Percentiles rank a stretch among this genome's conserved stretches.
These are phyloP conservation scores for Jaculus jaculus DNA, from an alignment of 2,113 vertebrate genomes.

Conservation along the genomic window DNA sequence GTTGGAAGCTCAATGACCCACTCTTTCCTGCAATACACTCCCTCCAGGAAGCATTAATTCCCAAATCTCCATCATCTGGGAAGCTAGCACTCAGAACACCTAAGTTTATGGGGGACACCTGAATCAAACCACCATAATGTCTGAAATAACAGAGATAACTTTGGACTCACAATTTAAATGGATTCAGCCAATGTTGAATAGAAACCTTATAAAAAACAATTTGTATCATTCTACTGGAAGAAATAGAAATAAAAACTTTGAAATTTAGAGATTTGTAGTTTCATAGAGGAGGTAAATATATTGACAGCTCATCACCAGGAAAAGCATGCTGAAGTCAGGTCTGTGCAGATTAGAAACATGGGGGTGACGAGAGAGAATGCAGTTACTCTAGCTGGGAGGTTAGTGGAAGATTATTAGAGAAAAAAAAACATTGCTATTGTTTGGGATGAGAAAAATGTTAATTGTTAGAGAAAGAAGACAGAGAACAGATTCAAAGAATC, in stretches of 20 bases:
- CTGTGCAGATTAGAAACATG: neutral
- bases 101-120: too few species aligned
- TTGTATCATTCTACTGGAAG: neutral
- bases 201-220: neutral
- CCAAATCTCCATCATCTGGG: too few species aligned
- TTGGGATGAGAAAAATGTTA: neutral
- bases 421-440: neutral
- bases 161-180: neutral
- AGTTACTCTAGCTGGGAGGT: neutral
- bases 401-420: neutral
- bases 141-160: neutral
- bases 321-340: neutral
- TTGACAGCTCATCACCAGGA: neutral
- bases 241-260: neutral
- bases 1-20: too few species aligned
- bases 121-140: too few species aligned
- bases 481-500: neutral
- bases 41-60: too few species aligned
- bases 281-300: neutral
- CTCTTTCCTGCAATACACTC: too few species aligned
- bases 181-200: neutral
- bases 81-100: too few species aligned
- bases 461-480: constrained; percentile 13
- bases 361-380: neutral
- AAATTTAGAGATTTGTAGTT: neutral